Evolutionary conservation across 2,113 vertebrate species (phyloP).

Genomic region (Numida meleagris): DNA sequence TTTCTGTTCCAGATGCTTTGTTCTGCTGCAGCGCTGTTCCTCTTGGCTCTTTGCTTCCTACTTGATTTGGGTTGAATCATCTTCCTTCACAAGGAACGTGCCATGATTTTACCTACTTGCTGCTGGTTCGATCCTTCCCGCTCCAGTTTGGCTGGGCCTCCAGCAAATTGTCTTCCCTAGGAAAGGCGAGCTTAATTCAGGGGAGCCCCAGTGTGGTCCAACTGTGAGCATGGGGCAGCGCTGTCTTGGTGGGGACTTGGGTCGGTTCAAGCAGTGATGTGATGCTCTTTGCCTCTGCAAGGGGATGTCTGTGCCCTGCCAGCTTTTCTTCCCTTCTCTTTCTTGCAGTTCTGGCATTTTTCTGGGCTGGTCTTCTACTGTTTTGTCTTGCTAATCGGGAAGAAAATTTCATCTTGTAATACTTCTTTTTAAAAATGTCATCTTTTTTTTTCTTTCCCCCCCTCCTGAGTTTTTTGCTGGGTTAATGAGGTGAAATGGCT

Average conservation of each 20-base stretch:
- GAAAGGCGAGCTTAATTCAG: not conserved
- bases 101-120: constrained; percentile 28
- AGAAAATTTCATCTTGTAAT: not conserved
- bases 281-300: not conserved
- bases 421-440: not conserved
- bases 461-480: not conserved
- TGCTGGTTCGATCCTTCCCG: accelerated
- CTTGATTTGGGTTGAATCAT: constrained; percentile 61
- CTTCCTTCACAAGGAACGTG: constrained; percentile 1
- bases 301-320: not conserved
- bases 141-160: not conserved
- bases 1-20: constrained; percentile 47
- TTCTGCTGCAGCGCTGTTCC: constrained; percentile 32
- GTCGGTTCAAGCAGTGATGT: not conserved
- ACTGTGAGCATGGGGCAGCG: not conserved
- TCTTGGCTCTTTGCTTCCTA: constrained; percentile 43
- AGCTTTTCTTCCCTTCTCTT: not conserved
- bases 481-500: not conserved
- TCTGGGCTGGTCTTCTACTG: not conserved
- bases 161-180: not conserved
- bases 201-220: not conserved
- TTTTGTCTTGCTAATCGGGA: not conserved
- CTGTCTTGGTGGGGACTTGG: not conserved
- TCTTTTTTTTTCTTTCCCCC: not conserved
- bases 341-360: not conserved